These are phyloP conservation scores for Bicyclus anynana DNA, from an alignment of 1,140 invertebrate species.

Conservation along the genomic window DNA sequence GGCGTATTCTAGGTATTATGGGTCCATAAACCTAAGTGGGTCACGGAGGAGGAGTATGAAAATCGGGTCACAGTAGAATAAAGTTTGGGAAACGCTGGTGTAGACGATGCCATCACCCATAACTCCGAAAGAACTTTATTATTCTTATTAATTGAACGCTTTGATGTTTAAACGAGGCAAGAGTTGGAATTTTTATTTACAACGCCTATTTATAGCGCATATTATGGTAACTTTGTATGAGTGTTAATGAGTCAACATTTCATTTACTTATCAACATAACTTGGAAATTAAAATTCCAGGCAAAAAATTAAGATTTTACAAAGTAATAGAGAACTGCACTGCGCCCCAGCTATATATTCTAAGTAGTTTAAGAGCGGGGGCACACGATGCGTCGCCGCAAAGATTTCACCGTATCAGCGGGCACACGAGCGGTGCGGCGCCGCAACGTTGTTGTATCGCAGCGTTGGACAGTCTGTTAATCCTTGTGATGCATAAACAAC, in stretches of 20 bases:
- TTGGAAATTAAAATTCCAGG: neutral
- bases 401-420: too few relatives aligned
- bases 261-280: neutral
- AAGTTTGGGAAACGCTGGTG: too few relatives aligned
- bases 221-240: neutral
- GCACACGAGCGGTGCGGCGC: too few relatives aligned
- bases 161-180: neutral
- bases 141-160: conserved; percentile 2
- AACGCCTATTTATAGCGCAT: neutral
- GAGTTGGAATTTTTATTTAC: neutral
- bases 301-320: neutral
- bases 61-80: too few relatives aligned
- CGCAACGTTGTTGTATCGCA: too few relatives aligned
- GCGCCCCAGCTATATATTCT: too few relatives aligned
- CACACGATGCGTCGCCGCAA: too few relatives aligned
- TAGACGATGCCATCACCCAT: neutral
- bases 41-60: too few relatives aligned
- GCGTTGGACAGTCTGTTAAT: too few relatives aligned
- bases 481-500: too few relatives aligned
- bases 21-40: too few relatives aligned
- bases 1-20: too few relatives aligned
- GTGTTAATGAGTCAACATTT: neutral
- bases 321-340: neutral
- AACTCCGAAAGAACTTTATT: neutral
- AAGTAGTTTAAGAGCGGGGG: neutral